Evolutionary conservation across 2,797 vertebrate genomes (phyloP), one percentile per base, ranked within the genome.

Genomic region (Sphenopsis melanotis): DNA sequence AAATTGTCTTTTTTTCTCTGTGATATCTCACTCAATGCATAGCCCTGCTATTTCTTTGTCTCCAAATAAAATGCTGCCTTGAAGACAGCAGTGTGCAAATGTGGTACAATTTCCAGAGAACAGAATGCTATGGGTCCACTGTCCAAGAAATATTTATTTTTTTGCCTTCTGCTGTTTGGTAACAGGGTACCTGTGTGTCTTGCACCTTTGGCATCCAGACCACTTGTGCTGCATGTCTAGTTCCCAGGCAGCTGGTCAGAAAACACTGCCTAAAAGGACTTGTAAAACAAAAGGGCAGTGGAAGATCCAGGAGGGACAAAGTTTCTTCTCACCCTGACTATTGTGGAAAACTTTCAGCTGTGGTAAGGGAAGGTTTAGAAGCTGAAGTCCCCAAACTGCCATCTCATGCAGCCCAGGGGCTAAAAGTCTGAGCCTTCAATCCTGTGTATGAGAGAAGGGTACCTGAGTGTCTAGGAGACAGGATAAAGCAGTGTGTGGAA

Each of bases 361-460:
- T 27, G 46, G 27, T 60, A 42, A 69, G 39, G 60, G 32, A 66
- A 29, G 12, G 42, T 61, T 69, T 76, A 42, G 60, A 94, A 83
- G 29, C 30, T 46, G 30, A 82, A 90, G 52, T n/a, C 60, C 42
- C 39, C 53, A 30, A 47, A 37, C 14, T 77, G 41, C 37, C 5
- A 1, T 23, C 12, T 41, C 2, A 0, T 16, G 29, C n/a, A 59
- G 46, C n/a, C 32, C 23, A 56, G 49, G 34, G 27, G 37, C 26
- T 34, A 53, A 44, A 26, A 29, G 29, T 77, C 76, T 10, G 3
- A 18, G 24, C 19, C 30, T 27, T 65, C 29, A 61, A 4, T 15
- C 8, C 19, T 21, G 3, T 5, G 0, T 15, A 4, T 1, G 10
- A 42, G 74, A 32, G 49, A 66, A 64, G 11, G 9, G 12, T 46